A percentile compares a stretch with the other conserved stretches of the same genome.
Evolutionary conservation across 2,797 vertebrate genomes (phyloP).

Genomic region (Esox masquinongy): DNA sequence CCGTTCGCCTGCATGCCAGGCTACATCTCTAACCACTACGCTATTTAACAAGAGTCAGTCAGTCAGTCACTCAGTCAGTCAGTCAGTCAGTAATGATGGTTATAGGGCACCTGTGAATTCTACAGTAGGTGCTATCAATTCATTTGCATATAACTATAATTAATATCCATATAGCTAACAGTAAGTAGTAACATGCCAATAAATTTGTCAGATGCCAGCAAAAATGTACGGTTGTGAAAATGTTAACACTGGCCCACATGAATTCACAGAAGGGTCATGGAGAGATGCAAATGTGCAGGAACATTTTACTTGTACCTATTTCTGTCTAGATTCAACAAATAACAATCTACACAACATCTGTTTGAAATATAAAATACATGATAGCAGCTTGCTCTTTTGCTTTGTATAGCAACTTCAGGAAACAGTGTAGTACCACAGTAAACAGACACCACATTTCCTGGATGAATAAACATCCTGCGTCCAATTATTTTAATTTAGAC

Average conservation of each 20-base stretch:
- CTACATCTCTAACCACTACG: too few species aligned
- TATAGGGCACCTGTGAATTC: background rate
- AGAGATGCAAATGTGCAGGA: background rate
- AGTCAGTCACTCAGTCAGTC: too few species aligned
- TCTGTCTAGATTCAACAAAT: background rate
- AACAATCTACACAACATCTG: background rate
- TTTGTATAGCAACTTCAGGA: background rate
- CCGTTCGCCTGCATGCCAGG: too few species aligned
- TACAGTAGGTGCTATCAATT: background rate
- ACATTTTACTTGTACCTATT: background rate
- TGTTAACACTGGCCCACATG: background rate
- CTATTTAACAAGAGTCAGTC: too few species aligned
- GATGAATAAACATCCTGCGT: background rate
- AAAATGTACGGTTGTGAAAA: background rate
- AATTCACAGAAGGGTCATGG: background rate
- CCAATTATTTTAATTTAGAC: background rate
- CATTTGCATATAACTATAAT: background rate
- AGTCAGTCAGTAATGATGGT: too few species aligned
- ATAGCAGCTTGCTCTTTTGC: background rate
- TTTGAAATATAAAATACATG: background rate
- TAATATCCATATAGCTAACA: background rate
- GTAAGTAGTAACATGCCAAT: background rate
- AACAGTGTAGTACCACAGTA: background rate
- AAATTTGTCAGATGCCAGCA: background rate
- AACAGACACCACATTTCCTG: background rate